These are phyloP conservation scores for Watsonalla cultraria DNA, from an alignment of 2,888 invertebrate genomes.

Conservation along the genomic window DNA sequence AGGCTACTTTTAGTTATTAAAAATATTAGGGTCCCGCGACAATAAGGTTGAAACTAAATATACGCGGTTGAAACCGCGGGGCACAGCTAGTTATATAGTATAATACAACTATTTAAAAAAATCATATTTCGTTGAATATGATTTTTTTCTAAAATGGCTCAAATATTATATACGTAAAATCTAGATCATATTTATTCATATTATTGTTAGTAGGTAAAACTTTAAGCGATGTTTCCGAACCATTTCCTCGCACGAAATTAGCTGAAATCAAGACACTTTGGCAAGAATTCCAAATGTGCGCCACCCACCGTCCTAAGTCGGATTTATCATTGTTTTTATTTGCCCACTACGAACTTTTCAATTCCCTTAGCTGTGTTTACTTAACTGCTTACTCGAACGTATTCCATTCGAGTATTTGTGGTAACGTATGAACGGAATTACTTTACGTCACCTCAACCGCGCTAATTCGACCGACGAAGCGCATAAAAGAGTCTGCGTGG, in stretches of 20 bases:
- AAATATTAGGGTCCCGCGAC: too few species aligned
- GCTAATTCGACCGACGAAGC: slow-evolving; percentile 68
- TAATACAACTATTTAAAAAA: too few species aligned
- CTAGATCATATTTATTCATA: too few species aligned
- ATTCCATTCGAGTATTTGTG: slow-evolving; percentile 30
- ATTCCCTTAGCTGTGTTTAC: slow-evolving; percentile 61
- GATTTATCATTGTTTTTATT: slow-evolving; percentile 73
- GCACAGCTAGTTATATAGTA: too few species aligned
- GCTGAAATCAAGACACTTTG: slow-evolving; percentile 40
- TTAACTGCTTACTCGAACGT: slow-evolving; percentile 51
- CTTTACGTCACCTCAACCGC: slow-evolving; percentile 58
- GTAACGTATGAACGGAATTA: slow-evolving; percentile 17
- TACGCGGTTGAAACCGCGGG: too few species aligned
- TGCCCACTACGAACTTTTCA: slow-evolving; percentile 51
- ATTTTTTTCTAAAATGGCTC: too few species aligned
- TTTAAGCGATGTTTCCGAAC: slow-evolving; percentile 13
- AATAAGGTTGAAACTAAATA: too few species aligned
- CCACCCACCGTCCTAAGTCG: slow-evolving; percentile 49
- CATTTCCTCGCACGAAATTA: slow-evolving; percentile 41
- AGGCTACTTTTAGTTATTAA: too few species aligned
- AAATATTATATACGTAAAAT: too few species aligned
- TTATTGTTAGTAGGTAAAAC: neutral
- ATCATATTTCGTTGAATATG: too few species aligned
- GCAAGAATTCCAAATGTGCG: slow-evolving; percentile 40
- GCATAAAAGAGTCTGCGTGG: slow-evolving; percentile 57